These are phyloP conservation scores for Gobionotothen gibberifrons DNA, from an alignment of 2,797 vertebrate species.

Conservation along the genomic window DNA sequence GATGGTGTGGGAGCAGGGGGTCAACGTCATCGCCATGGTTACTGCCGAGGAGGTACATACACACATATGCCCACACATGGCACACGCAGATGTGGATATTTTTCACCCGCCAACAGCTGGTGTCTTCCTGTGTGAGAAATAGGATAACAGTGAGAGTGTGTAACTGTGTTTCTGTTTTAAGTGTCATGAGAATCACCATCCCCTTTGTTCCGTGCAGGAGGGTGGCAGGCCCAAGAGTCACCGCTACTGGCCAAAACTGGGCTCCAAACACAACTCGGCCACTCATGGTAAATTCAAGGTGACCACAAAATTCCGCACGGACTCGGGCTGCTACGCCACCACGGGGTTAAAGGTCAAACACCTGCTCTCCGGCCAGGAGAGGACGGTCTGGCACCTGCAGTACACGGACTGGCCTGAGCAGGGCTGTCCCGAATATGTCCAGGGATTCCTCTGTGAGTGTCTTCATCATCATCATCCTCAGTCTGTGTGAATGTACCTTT, in stretches of 20 bases:
- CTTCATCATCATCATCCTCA: neutral
- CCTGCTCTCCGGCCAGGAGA: constrained; percentile 94
- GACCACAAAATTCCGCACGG: constrained; percentile 97
- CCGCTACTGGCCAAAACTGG: constrained; percentile 98
- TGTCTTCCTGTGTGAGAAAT: constrained; percentile 23
- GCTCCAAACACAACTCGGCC: constrained; percentile 96
- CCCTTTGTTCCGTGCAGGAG: constrained; percentile 82
- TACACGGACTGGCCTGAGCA: constrained; percentile 99
- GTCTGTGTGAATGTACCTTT: neutral
- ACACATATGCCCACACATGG: constrained; percentile 19
- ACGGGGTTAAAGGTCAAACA: constrained; percentile 98
- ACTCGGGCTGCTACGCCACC: constrained; percentile 97
- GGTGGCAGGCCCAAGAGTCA: constrained; percentile 94
- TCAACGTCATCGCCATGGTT: constrained; percentile 98
- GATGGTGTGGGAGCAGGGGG: constrained; percentile 99
- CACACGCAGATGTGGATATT: constrained; percentile 36
- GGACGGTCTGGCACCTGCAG: constrained; percentile 98
- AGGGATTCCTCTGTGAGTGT: constrained; percentile 94
- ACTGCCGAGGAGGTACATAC: constrained; percentile 94
- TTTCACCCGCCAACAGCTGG: constrained; percentile 41
- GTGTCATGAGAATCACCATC: neutral
- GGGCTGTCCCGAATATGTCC: constrained; percentile 94
- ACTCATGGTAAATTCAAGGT: constrained; percentile 99
- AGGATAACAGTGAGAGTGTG: constrained; percentile 11
- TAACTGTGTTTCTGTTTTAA: constrained; percentile 12